These are phyloP conservation scores for Alosa sapidissima DNA, from an alignment of 2,797 vertebrate species.

Conservation along the genomic window DNA sequence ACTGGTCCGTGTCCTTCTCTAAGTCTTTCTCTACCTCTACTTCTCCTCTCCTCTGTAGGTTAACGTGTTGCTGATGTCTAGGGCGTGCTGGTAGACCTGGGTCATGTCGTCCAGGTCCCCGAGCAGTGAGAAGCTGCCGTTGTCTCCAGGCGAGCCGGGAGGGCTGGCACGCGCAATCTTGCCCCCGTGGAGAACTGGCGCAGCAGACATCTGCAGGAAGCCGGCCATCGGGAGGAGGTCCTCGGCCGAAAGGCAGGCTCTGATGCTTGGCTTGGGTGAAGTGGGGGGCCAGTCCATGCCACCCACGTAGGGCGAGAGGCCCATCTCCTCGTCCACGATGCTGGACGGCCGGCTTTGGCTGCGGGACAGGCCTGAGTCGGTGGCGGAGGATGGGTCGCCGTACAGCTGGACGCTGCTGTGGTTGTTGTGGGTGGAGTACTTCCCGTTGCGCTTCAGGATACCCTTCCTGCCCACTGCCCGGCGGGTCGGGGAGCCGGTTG, in stretches of 20 bases:
- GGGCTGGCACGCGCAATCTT: conserved; percentile 69
- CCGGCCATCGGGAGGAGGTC: conserved; percentile 93
- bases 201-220: conserved; percentile 82
- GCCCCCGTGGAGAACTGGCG: conserved; percentile 79
- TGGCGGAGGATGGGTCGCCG: not conserved
- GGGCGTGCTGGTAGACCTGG: conserved; percentile 99
- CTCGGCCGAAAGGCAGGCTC: conserved; percentile 93
- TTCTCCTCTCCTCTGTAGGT: conserved; percentile 72
- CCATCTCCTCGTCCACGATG: conserved; percentile 78
- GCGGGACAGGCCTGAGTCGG: conserved; percentile 42
- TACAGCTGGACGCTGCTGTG: conserved; percentile 51
- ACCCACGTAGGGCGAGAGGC: conserved; percentile 80
- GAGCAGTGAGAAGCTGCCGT: conserved; percentile 96
- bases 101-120: conserved; percentile 98
- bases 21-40: conserved; percentile 71
- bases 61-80: conserved; percentile 95
- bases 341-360: conserved; percentile 74
- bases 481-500: conserved; percentile 59
- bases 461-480: conserved; percentile 75
- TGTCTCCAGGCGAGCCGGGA: conserved; percentile 88
- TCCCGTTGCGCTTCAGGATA: conserved; percentile 82
- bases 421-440: conserved; percentile 78
- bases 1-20: conserved; percentile 46
- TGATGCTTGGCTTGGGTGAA: conserved; percentile 80
- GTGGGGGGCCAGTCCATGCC: conserved; percentile 87